Percentiles rank a stretch among this genome's conserved stretches.
These are phyloP conservation scores for Bungarus multicinctus DNA, from an alignment of 2,113 vertebrate species.

Conservation along the genomic window DNA sequence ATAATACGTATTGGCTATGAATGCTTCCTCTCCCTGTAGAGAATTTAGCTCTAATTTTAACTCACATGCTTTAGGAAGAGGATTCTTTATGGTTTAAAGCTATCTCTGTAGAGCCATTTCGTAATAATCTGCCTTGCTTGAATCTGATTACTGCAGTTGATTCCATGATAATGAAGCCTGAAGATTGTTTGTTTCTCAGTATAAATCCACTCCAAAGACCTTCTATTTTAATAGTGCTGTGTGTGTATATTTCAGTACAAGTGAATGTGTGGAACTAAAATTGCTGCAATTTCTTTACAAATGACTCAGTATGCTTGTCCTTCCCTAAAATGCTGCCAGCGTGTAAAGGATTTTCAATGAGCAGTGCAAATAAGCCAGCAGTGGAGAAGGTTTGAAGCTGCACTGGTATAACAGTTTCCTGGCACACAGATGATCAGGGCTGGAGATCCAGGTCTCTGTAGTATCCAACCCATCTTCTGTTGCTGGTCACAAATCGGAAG, in stretches of 20 bases:
- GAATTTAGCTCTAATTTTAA: constrained; percentile 79
- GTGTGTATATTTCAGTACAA: constrained; percentile 63
- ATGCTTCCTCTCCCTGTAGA: constrained; percentile 70
- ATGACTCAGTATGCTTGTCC: constrained; percentile 79
- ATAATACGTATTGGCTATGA: constrained; percentile 60
- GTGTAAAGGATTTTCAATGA: constrained; percentile 83
- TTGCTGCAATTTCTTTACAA: constrained; percentile 82
- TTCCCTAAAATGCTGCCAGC: constrained; percentile 80
- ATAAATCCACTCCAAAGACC: constrained; percentile 74
- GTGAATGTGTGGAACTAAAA: constrained; percentile 75
- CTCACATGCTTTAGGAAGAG: constrained; percentile 68
- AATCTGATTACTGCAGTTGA: constrained; percentile 77
- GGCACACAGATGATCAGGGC: constrained; percentile 73
- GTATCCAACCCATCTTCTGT: constrained; percentile 57
- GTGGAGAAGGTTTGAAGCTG: constrained; percentile 72
- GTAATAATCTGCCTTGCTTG: constrained; percentile 69
- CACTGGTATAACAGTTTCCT: constrained; percentile 69
- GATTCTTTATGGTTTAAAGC: constrained; percentile 70
- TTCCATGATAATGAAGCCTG: constrained; percentile 79
- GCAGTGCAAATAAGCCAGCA: constrained; percentile 74
- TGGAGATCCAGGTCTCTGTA: constrained; percentile 71
- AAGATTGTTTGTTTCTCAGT: constrained; percentile 73
- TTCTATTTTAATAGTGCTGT: constrained; percentile 70
- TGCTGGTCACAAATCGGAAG: constrained; percentile 71
- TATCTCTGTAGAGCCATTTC: constrained; percentile 70